A percentile compares a stretch with the other conserved stretches of the same genome.
Evolutionary conservation across 2,888 invertebrate species (phyloP).

Genomic region (Cosmia trapezina): DNA sequence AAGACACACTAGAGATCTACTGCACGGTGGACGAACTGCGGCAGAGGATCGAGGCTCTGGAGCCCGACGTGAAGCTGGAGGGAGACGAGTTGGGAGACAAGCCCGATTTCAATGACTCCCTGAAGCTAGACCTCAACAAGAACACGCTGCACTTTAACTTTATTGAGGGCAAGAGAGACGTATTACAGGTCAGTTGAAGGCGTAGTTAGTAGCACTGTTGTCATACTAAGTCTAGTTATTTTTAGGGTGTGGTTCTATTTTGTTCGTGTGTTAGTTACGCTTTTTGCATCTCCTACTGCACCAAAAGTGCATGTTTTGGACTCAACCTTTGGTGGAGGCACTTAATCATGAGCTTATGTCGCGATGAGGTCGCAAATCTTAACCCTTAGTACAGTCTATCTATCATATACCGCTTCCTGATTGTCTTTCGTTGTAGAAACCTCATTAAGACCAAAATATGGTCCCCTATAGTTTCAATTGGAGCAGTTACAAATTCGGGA

Average conservation of each 20-base stretch:
- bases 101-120: constrained; percentile 54
- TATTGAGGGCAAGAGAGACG: constrained; percentile 87
- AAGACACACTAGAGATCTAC: constrained; percentile 92
- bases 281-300: constrained; percentile 28
- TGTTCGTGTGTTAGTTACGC: constrained; percentile 19
- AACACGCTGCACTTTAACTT: constrained; percentile 87
- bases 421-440: neutral
- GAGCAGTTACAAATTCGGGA: neutral
- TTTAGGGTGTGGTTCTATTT: constrained; percentile 30
- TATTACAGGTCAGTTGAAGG: constrained; percentile 79
- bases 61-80: constrained; percentile 81
- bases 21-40: constrained; percentile 92
- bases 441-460: neutral
- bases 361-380: neutral
- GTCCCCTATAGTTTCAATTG: neutral
- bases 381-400: neutral
- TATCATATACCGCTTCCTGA: neutral
- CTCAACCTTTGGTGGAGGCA: neutral
- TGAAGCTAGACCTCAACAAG: constrained; percentile 80
- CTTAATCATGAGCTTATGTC: neutral
- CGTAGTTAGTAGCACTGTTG: constrained; percentile 18
- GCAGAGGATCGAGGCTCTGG: constrained; percentile 87
- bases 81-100: constrained; percentile 72
- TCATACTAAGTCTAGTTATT: constrained; percentile 35
- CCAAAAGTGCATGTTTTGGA: constrained; percentile 4